Conservation (phyloP, 2,888 invertebrate genomes). For the Sesia apiformis region DNA sequence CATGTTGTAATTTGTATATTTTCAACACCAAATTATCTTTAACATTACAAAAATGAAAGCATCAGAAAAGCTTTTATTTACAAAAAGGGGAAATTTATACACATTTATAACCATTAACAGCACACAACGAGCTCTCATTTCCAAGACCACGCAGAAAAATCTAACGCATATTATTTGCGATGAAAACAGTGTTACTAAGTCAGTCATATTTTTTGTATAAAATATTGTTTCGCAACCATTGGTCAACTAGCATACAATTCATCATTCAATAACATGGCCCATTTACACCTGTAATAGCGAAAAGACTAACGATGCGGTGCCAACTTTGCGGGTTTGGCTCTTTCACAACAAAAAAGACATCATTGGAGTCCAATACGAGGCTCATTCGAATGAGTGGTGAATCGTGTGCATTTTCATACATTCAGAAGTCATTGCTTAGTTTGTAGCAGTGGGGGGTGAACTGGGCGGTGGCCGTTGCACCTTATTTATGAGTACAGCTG, state of each 20-base stretch:
- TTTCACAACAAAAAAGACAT: too few species aligned
- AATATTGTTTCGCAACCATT: too few species aligned
- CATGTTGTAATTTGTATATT: background rate
- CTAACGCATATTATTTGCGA: background rate
- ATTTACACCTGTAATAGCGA: too few species aligned
- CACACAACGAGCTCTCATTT: background rate
- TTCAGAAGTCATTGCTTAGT: background rate
- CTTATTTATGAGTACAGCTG: conserved; percentile 49
- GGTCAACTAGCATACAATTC: too few species aligned
- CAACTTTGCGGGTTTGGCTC: too few species aligned
- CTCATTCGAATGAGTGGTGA: background rate
- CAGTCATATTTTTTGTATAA: too few species aligned
- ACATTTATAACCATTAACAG: background rate
- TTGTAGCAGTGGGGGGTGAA: background rate
- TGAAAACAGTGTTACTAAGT: background rate
- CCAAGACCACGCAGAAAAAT: background rate
- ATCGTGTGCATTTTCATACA: background rate
- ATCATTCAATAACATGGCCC: too few species aligned
- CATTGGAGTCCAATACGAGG: too few species aligned
- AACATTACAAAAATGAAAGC: background rate
- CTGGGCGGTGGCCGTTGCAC: conserved; percentile 14
- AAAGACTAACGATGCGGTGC: too few species aligned
- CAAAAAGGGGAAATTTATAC: background rate
- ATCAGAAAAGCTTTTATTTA: background rate
- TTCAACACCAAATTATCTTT: background rate